Evolutionary conservation across 2,113 vertebrate genomes (phyloP).

Genomic region (Calyptomena viridis): DNA sequence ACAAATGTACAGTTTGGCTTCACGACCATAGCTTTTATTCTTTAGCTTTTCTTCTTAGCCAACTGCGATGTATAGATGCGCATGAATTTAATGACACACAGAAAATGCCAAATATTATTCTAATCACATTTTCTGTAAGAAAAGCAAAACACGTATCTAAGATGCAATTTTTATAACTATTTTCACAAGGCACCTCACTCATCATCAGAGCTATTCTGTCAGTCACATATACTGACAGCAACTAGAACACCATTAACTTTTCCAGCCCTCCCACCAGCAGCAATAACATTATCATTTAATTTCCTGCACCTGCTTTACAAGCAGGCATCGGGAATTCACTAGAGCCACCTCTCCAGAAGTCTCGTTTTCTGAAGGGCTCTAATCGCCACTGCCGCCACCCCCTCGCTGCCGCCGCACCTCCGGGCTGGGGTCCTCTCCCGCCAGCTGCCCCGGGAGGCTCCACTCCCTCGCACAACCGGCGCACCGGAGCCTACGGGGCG

Average conservation of each 20-base stretch:
- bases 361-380: not conserved
- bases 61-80: rapidly evolving
- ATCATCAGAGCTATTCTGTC: not conserved
- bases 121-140: not conserved
- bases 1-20: not conserved
- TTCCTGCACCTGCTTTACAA: conserved; percentile 36
- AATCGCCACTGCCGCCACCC: rapidly evolving
- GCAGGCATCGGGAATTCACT: not conserved
- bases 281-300: not conserved
- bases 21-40: not conserved
- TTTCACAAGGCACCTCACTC: not conserved
- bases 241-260: conserved; percentile 38
- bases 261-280: not conserved
- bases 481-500: not conserved
- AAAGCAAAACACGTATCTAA: not conserved
- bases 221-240: not conserved
- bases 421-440: not conserved
- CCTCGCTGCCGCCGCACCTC: not conserved
- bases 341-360: not conserved
- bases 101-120: not conserved
- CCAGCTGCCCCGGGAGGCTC: not conserved
- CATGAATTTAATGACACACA: not conserved
- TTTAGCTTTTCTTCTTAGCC: not conserved
- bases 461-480: not conserved
- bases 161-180: not conserved